Conservation (phyloP, 2,888 invertebrate species). For the Nasonia oneida region DNA sequence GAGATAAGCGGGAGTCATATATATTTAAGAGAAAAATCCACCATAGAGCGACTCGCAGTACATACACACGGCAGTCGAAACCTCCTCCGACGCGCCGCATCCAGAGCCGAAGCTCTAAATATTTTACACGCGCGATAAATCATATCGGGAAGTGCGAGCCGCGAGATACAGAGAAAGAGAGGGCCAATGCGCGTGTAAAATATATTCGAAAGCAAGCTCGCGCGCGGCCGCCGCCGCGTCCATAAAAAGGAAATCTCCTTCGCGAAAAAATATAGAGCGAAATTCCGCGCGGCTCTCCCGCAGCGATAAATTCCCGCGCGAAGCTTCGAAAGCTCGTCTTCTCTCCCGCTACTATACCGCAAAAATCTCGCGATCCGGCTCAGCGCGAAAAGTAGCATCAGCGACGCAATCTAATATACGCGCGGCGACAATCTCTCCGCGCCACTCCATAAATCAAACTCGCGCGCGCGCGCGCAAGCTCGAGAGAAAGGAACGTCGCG, state of each 20-base stretch:
- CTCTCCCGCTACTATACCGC: not conserved
- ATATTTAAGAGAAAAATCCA: too few species aligned
- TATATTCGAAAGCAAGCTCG: not conserved
- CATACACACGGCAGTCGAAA: not conserved
- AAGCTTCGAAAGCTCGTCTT: slow-evolving; percentile 12
- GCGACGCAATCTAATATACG: not conserved
- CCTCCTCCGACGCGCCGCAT: not conserved
- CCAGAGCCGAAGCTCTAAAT: not conserved
- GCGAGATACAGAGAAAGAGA: not conserved
- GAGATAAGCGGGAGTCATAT: not conserved
- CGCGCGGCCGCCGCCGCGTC: not conserved
- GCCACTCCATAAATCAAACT: not conserved
- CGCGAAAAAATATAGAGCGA: not conserved
- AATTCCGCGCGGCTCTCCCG: not conserved
- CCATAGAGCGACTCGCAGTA: too few species aligned
- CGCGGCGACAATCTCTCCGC: not conserved
- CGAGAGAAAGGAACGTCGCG: not conserved
- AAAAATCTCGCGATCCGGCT: not conserved
- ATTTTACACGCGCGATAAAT: slow-evolving; percentile 12
- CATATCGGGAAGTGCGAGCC: not conserved
- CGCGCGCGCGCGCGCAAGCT: not conserved
- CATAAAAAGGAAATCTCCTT: slow-evolving; percentile 13
- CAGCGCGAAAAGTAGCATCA: slow-evolving; percentile 6
- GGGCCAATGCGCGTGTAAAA: not conserved
- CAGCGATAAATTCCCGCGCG: not conserved